Evolutionary conservation across 2,888 invertebrate species (phyloP), one percentile per base, ranked within the genome.

Genomic region (Amitus sp.): DNA sequence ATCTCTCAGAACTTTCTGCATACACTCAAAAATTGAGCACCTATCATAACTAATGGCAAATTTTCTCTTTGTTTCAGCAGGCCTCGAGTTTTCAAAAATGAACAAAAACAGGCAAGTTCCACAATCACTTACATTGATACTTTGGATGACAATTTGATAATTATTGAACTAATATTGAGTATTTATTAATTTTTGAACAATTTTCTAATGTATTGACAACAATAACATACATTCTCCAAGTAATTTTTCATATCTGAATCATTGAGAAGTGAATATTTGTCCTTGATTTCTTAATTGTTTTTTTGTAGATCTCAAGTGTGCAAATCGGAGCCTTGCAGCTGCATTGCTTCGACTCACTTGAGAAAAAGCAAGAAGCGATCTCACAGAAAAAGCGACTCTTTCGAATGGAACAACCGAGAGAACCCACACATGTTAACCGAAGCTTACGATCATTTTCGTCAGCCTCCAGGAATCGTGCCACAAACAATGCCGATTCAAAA

Each of bases 401-500:
- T 46, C 7, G 47, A 56, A 2, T 64, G 63, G 63, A 55, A 64
- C n/a, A 46, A 55, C 10, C 55, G 55, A 7, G 58, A 63, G 18
- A 58, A 42, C 15, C 30, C 43, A 13, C 34, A 27, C 2, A 5
- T 59, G 1, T 18, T 47, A 0, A 27, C 59, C 1, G 53, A 53
- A 6, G 27, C 40, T 20, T 65, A 58, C 15, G 61, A 61, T 3
- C 60, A 61, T 46, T 34, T 57, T 2, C 61, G 42, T 28, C 28
- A 51, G 12, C 65, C 57, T n/a, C 57, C 63, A 33, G 23, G 23
- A 9, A 23, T 43, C 13, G 49, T 72, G 42, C 68, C 66, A 1
- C 75, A 70, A 27, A 66, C 59, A 2, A 43, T 73, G 10, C 61
- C 66, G 3, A 51, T 63, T 17, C 71, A 70, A 50, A 79, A 76